Conservation (phyloP, 1,140 invertebrate genomes). For the Panulirus ornatus region DNA sequence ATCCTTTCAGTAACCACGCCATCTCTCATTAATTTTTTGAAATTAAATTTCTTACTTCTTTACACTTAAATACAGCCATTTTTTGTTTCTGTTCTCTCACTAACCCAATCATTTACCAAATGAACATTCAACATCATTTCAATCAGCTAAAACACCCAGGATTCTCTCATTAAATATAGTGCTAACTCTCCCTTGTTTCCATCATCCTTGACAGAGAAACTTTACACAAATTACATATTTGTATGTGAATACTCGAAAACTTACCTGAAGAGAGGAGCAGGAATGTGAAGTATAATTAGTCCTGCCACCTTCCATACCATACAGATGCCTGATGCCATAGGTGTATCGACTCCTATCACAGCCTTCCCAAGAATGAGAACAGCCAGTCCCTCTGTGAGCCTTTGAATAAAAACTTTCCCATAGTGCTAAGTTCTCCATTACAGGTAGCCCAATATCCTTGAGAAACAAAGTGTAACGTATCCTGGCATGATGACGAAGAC, state of each 20-base stretch:
- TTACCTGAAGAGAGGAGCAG: slow-evolving; percentile 80
- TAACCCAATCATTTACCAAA: too few species aligned
- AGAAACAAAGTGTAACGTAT: slow-evolving; percentile 85
- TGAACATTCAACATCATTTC: too few species aligned
- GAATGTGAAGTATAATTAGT: slow-evolving; percentile 82
- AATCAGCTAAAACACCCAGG: too few species aligned
- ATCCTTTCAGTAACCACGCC: too few species aligned
- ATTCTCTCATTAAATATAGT: too few species aligned
- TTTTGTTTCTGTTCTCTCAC: too few species aligned
- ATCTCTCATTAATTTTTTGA: too few species aligned
- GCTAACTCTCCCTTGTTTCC: too few species aligned
- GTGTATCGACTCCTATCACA: slow-evolving; percentile 82
- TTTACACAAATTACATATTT: too few species aligned
- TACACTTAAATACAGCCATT: too few species aligned
- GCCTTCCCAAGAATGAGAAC: slow-evolving; percentile 83
- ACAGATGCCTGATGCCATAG: slow-evolving; percentile 86
- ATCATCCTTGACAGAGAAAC: too few species aligned
- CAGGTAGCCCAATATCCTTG: slow-evolving; percentile 84
- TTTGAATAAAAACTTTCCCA: slow-evolving; percentile 85
- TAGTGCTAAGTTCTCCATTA: slow-evolving; percentile 83
- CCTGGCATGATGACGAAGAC: slow-evolving; percentile 86
- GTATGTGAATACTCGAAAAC: not conserved
- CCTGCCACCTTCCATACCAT: slow-evolving; percentile 84
- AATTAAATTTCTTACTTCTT: too few species aligned
- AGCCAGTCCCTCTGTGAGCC: slow-evolving; percentile 79